Base-by-base conservation (phyloP, 2,888 invertebrate genomes). In the Neoaliturus tenellus region DNA sequence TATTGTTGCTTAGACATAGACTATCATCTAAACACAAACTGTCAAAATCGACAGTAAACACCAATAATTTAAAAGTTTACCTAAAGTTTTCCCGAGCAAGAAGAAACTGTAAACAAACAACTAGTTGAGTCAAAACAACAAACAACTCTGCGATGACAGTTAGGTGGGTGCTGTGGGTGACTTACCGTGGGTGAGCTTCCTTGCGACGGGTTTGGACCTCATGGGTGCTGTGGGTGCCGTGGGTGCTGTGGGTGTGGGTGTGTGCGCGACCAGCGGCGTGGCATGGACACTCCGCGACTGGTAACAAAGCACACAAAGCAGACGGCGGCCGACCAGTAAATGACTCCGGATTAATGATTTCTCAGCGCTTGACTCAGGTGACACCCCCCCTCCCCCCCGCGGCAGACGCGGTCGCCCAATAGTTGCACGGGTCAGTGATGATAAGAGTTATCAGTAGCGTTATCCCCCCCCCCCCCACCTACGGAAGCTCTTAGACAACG, bases 141-240 rank as follows among this genome's bases (percentile, higher is more conserved):
- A 62, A 62, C 62, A 62, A 28, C 1, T 1, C 28, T 1, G 17
- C 17, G n/a, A n/a, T n/a, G n/a, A n/a, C n/a, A n/a, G n/a, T n/a
- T 39, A 6, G n/a, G n/a, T n/a, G n/a, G n/a, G n/a, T n/a, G 48
- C 14, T 17, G n/a, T 3, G 14, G 6, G 8, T 51, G 5, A 51
- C 83, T 81, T 33, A 84, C 84, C 84, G 55, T 81, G 84, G 17
- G 80, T n/a, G 3, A 84, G 67, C 20, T 62, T 73, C 17, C 84
- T 81, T 1, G 84, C 84, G 44, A 84, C 81, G 12, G 84, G 84
- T 51, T 84, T 84, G 48, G 81, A 84, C 67, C 84, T 75, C 84
- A 84, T 84, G 48, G 55, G 55, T 41, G 23, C 23, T 17, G 48
- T 12, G 28, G 62, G 4, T 12, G 67, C 73, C 55, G 73, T 39